Evolutionary conservation across 2,888 invertebrate genomes (phyloP).

Genomic region (Drosophila recens): DNA sequence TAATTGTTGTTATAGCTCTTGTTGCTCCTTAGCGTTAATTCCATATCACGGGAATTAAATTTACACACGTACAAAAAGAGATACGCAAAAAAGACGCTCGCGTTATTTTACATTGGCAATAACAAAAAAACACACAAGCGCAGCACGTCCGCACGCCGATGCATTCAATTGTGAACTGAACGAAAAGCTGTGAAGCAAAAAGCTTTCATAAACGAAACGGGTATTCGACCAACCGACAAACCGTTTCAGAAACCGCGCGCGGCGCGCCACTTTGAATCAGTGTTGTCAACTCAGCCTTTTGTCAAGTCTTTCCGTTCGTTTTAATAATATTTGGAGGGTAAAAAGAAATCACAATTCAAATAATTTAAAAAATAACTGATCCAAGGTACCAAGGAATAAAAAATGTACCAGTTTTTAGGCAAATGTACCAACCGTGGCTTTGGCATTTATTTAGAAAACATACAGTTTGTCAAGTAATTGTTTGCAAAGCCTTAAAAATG

Average conservation of each 20-base stretch:
- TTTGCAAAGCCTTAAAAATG: too few species aligned
- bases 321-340: too few species aligned
- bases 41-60: slow-evolving; percentile 55
- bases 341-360: too few species aligned
- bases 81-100: slow-evolving; percentile 42
- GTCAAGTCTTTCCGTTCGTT: background rate
- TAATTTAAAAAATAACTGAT: too few species aligned
- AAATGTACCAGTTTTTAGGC: background rate
- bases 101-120: slow-evolving; percentile 15
- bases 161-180: slow-evolving; percentile 53
- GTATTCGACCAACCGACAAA: slow-evolving; percentile 29
- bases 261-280: slow-evolving; percentile 25
- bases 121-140: slow-evolving; percentile 24
- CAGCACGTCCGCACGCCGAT: slow-evolving; percentile 39
- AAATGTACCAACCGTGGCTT: background rate
- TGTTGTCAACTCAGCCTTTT: background rate
- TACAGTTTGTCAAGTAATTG: too few species aligned
- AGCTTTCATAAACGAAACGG: slow-evolving; percentile 39
- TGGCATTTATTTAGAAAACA: too few species aligned
- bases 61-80: slow-evolving; percentile 56
- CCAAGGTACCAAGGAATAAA: too few species aligned
- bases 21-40: slow-evolving; percentile 40
- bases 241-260: slow-evolving; percentile 22
- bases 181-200: slow-evolving; percentile 22
- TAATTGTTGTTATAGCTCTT: slow-evolving; percentile 38